A percentile compares a stretch with the other conserved stretches of the same genome.
Conservation (phyloP, 2,113 vertebrate species). For the Chrysemys picta region DNA sequence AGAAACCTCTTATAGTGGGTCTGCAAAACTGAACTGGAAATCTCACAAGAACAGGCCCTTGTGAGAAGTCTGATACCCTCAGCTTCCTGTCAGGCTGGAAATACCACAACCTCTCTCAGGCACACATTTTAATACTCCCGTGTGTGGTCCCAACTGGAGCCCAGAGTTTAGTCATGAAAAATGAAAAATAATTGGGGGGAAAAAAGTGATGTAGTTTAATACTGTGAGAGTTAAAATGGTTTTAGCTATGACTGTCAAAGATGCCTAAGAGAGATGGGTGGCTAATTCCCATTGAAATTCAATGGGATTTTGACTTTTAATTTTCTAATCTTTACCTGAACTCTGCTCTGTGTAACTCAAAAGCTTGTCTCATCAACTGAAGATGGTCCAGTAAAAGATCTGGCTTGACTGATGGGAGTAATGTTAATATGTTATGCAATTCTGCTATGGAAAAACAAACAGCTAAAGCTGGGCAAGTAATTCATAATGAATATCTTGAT, state of each 20-base stretch:
- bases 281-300: not conserved
- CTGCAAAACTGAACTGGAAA: not conserved
- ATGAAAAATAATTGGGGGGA: not conserved
- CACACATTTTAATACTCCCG: not conserved
- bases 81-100: not conserved
- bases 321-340: not conserved
- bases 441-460: not conserved
- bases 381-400: not conserved
- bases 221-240: not conserved
- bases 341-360: not conserved
- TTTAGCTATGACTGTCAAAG: not conserved
- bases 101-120: not conserved
- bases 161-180: not conserved
- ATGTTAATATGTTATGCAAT: not conserved
- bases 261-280: not conserved
- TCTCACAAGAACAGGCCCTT: not conserved
- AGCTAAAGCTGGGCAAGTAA: not conserved
- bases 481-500: not conserved
- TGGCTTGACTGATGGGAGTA: not conserved
- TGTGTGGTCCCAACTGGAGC: conserved; percentile 34
- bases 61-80: not conserved
- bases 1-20: conserved; percentile 25
- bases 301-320: not conserved
- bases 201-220: not conserved
- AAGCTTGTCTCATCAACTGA: not conserved